These are phyloP conservation scores for Megaceryle alcyon DNA, from an alignment of 2,797 vertebrate genomes.

Conservation along the genomic window DNA sequence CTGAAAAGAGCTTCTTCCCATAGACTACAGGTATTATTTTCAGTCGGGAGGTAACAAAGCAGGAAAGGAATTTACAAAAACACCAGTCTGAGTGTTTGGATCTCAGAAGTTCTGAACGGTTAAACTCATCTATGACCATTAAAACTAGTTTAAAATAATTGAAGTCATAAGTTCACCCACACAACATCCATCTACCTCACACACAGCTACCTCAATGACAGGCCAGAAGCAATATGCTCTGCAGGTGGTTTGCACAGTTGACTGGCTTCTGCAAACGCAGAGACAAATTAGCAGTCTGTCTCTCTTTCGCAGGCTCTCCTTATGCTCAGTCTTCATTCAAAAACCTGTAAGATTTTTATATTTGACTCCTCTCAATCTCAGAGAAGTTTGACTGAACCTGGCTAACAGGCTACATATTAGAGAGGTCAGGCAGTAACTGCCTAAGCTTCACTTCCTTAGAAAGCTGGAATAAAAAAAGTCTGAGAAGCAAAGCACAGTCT, in stretches of 20 bases:
- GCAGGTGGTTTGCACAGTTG: background rate
- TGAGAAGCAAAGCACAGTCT: background rate
- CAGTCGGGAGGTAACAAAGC: background rate
- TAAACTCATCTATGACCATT: background rate
- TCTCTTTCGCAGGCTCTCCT: background rate
- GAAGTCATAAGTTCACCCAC: background rate
- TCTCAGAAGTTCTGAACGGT: background rate
- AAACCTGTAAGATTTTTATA: background rate
- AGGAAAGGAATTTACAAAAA: background rate
- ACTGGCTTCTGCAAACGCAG: background rate
- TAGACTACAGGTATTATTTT: background rate
- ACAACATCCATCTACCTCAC: background rate
- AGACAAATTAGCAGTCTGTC: background rate
- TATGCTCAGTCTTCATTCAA: background rate
- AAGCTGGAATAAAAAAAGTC: background rate
- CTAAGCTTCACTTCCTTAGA: background rate
- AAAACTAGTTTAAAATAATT: background rate
- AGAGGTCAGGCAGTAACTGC: background rate
- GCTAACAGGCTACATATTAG: background rate
- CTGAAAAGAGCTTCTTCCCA: background rate
- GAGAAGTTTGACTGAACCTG: background rate
- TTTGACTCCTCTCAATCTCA: background rate
- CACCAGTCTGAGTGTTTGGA: background rate
- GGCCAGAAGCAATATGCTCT: background rate
- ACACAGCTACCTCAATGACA: fast-evolving